Conservation (phyloP, 2,113 vertebrate genomes). For the Myotis lucifugus region DNA sequence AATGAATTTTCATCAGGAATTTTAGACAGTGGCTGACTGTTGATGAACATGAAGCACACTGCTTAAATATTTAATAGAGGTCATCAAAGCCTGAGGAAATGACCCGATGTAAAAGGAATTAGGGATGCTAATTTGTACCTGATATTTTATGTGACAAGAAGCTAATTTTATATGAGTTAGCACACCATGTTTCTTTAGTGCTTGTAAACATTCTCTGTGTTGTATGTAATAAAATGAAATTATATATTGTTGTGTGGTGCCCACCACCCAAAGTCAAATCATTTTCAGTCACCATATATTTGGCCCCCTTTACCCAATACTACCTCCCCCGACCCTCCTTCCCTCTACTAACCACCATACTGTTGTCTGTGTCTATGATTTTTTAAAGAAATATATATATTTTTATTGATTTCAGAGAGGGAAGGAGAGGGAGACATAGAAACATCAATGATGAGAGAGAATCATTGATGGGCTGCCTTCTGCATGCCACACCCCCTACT, state of each 20-base stretch:
- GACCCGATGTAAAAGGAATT: neutral
- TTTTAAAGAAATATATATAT: neutral
- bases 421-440: too few relatives aligned
- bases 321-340: neutral
- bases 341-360: neutral
- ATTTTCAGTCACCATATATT: neutral
- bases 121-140: neutral
- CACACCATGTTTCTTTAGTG: neutral
- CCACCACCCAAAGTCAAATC: neutral
- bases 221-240: neutral
- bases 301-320: neutral
- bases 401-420: too few relatives aligned
- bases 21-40: neutral
- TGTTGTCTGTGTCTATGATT: neutral
- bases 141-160: slow-evolving; percentile 5
- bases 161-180: slow-evolving; percentile 36
- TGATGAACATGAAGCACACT: slow-evolving; percentile 5
- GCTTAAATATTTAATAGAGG: slow-evolving; percentile 51
- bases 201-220: neutral
- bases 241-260: neutral
- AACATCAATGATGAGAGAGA: too few relatives aligned
- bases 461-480: too few relatives aligned
- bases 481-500: too few relatives aligned
- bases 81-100: neutral
- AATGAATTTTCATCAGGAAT: slow-evolving; percentile 42